These are phyloP conservation scores for Cataglyphis hispanica DNA, from an alignment of 1,140 invertebrate species.

Conservation along the genomic window DNA sequence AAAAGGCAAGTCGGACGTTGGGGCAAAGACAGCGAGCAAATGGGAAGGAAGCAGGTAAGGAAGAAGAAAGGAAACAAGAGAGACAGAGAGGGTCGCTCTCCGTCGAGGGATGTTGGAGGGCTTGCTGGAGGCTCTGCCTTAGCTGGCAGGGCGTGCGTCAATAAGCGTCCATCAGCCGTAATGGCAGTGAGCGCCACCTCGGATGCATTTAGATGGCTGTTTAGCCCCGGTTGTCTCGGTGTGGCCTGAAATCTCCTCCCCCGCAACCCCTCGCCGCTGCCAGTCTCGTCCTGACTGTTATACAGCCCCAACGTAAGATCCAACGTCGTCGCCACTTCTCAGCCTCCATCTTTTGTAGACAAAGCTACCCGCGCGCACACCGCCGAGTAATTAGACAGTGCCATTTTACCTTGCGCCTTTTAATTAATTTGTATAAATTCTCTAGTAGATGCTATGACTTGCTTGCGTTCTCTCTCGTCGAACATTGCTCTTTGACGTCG, in stretches of 20 bases:
- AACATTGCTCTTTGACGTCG: background rate
- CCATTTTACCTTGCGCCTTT: slow-evolving; percentile 73
- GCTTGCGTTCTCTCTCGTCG: background rate
- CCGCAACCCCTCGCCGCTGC: slow-evolving; percentile 66
- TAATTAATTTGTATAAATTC: slow-evolving; percentile 81
- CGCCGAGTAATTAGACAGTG: slow-evolving; percentile 78
- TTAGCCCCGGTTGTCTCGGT: slow-evolving; percentile 83
- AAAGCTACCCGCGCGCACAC: slow-evolving; percentile 59
- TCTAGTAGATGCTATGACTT: slow-evolving; percentile 25
- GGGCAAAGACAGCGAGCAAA: slow-evolving; percentile 56
- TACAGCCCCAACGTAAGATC: slow-evolving; percentile 64
- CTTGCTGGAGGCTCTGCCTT: slow-evolving; percentile 76
- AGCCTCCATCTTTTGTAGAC: slow-evolving; percentile 69
- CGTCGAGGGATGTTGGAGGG: slow-evolving; percentile 75
- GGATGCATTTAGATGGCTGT: slow-evolving; percentile 87
- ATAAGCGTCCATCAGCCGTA: slow-evolving; percentile 87
- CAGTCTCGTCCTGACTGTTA: slow-evolving; percentile 66
- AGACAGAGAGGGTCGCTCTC: slow-evolving; percentile 43
- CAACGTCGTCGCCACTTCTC: slow-evolving; percentile 59
- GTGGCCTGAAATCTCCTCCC: slow-evolving; percentile 74
- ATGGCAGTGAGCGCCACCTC: slow-evolving; percentile 87
- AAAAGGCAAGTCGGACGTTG: slow-evolving; percentile 49
- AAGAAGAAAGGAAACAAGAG: slow-evolving; percentile 33
- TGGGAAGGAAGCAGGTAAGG: slow-evolving; percentile 45
- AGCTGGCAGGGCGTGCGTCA: slow-evolving; percentile 85